Conservation (phyloP, 2,113 vertebrate genomes). For the Tor tambroides region DNA sequence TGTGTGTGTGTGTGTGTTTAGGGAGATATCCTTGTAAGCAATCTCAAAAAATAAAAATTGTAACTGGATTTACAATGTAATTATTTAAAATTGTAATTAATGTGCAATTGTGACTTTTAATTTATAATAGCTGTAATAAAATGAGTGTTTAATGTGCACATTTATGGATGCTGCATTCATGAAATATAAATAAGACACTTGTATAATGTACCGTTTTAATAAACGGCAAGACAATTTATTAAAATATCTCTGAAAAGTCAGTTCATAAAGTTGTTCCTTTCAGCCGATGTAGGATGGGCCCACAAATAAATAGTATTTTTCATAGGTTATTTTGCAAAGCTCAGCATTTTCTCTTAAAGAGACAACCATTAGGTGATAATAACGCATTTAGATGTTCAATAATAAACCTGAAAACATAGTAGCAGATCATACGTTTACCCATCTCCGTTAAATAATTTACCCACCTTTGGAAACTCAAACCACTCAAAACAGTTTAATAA, state of each 20-base stretch:
- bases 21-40: neutral
- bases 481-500: neutral
- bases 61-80: neutral
- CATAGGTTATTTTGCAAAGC: neutral
- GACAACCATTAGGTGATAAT: neutral
- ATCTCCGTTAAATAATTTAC: neutral
- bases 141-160: neutral
- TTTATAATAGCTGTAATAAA: neutral
- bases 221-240: neutral
- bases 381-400: neutral
- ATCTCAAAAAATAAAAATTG: neutral
- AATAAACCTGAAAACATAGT: too few species aligned
- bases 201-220: neutral
- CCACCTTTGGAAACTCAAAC: neutral
- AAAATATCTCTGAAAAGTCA: neutral
- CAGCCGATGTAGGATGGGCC: neutral
- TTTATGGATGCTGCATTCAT: neutral
- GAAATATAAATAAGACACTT: neutral
- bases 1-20: neutral
- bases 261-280: neutral
- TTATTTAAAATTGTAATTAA: neutral
- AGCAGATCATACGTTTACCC: neutral
- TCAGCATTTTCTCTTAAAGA: neutral
- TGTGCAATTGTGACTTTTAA: neutral
- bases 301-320: neutral